Percentiles rank a stretch among this genome's conserved stretches.
Evolutionary conservation across 1,140 invertebrate species (phyloP).

Genomic region (Neotoxoptera formosana): DNA sequence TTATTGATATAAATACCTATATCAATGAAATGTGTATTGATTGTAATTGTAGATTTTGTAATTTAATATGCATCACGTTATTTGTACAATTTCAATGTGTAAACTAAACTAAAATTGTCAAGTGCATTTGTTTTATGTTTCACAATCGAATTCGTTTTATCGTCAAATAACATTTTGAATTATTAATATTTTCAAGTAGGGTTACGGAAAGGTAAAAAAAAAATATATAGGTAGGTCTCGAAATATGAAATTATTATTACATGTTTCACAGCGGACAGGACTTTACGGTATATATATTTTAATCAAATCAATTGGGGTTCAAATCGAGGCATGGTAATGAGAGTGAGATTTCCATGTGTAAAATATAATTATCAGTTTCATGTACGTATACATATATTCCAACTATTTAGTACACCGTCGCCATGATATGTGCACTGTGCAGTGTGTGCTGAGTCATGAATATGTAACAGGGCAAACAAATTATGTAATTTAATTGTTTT

Average conservation of each 20-base stretch:
- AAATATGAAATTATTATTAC: background rate
- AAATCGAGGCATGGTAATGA: background rate
- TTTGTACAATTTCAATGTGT: background rate
- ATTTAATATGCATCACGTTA: background rate
- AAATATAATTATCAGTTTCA: slow-evolving; percentile 19
- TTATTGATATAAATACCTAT: too few species aligned
- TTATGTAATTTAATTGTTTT: slow-evolving; percentile 26
- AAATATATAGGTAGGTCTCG: background rate
- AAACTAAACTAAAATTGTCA: background rate
- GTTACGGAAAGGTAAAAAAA: background rate
- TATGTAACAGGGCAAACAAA: background rate
- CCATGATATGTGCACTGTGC: background rate
- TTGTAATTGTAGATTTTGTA: background rate
- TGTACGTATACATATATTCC: background rate
- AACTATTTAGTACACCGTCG: background rate
- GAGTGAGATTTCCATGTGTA: background rate
- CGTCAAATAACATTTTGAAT: background rate
- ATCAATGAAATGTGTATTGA: background rate
- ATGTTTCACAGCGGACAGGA: background rate
- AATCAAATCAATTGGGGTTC: slow-evolving; percentile 1
- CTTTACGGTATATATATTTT: background rate
- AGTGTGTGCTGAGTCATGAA: background rate
- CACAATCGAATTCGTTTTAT: background rate
- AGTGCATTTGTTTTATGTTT: background rate
- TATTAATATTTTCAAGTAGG: slow-evolving; percentile 1